Evolutionary conservation across 1,140 invertebrate species (phyloP).

Genomic region (Zaprionus gabonicus): DNA sequence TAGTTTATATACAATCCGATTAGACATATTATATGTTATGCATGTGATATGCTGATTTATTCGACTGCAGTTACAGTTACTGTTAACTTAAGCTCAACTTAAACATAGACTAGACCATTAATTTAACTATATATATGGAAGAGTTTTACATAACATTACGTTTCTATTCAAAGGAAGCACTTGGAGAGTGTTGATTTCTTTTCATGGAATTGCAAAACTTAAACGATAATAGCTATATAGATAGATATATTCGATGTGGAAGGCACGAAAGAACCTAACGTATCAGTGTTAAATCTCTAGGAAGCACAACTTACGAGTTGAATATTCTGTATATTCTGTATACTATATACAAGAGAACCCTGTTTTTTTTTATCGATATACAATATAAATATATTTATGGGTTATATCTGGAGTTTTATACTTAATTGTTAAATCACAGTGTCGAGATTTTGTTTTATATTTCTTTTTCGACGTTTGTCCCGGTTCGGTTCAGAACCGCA

Average conservation of each 20-base stretch:
- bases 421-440: conserved; percentile 78
- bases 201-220: conserved; percentile 61
- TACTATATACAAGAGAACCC: conserved; percentile 52
- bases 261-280: conserved; percentile 41
- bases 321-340: conserved; percentile 40
- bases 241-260: conserved; percentile 36
- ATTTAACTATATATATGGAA: conserved; percentile 67
- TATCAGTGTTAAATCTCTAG: conserved; percentile 62
- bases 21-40: not conserved
- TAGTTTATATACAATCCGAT: conserved; percentile 29
- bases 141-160: conserved; percentile 48
- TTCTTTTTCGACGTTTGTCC: conserved; percentile 58
- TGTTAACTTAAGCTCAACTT: conserved; percentile 46
- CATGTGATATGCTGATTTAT: conserved; percentile 19
- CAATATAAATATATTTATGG: not conserved
- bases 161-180: conserved; percentile 59
- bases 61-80: conserved; percentile 56
- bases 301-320: conserved; percentile 71
- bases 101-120: conserved; percentile 79
- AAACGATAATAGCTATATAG: conserved; percentile 27
- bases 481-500: conserved; percentile 61
- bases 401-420: conserved; percentile 30
- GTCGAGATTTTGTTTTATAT: conserved; percentile 63
- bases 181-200: conserved; percentile 63
- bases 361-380: conserved; percentile 18